These are phyloP conservation scores for Sigmodon hispidus DNA, from an alignment of 2,113 vertebrate genomes.

Conservation along the genomic window DNA sequence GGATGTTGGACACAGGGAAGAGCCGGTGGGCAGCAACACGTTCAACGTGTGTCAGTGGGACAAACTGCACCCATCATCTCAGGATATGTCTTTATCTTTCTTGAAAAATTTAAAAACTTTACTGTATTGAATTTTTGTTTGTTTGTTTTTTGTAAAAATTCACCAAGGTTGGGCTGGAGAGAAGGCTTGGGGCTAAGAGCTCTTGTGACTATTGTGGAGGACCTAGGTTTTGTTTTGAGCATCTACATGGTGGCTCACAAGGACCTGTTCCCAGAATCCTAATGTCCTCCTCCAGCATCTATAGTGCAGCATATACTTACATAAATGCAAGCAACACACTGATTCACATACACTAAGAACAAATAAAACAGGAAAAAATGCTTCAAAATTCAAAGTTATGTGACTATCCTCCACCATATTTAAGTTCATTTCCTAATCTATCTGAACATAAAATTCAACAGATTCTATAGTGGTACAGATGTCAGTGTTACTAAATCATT, in stretches of 20 bases:
- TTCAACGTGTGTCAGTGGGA: neutral
- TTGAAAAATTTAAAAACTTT: neutral
- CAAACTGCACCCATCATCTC: neutral
- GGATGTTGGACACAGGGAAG: neutral
- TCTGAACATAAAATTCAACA: slow-evolving; percentile 27
- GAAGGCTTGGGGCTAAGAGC: neutral
- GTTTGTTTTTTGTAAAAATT: neutral
- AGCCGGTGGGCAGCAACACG: neutral
- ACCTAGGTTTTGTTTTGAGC: neutral
- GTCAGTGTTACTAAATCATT: slow-evolving; percentile 28
- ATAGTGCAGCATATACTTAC: neutral
- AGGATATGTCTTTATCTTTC: neutral
- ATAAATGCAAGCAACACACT: too few species aligned
- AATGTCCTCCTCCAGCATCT: neutral
- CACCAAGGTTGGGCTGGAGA: neutral
- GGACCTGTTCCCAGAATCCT: neutral
- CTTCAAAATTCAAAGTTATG: neutral
- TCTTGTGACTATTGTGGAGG: neutral
- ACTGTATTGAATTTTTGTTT: neutral
- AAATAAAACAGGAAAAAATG: neutral
- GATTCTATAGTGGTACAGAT: slow-evolving; percentile 7
- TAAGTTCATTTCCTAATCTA: neutral
- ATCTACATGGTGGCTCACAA: neutral
- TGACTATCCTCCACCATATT: neutral
- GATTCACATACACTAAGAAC: neutral